These are phyloP conservation scores for Ormyrus pomaceus DNA, from an alignment of 2,888 invertebrate genomes.

Conservation along the genomic window DNA sequence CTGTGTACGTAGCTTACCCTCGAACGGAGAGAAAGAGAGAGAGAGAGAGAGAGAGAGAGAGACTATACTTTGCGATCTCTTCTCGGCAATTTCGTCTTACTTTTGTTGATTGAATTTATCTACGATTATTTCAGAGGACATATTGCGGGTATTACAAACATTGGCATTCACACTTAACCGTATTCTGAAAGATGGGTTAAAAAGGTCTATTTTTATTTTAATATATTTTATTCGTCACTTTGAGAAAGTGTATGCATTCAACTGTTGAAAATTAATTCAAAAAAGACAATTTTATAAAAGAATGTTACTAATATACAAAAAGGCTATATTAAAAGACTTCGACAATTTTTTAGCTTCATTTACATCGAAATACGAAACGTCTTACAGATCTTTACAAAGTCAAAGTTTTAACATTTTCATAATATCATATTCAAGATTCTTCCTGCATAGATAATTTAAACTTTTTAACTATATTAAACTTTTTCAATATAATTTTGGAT, in stretches of 20 bases:
- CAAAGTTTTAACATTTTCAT: not conserved
- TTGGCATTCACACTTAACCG: too few species aligned
- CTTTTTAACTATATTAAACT: not conserved
- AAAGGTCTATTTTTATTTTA: too few species aligned
- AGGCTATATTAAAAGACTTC: not conserved
- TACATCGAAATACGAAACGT: too few species aligned
- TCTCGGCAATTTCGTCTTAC: slow-evolving; percentile 21
- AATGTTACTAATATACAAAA: too few species aligned
- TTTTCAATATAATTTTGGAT: not conserved
- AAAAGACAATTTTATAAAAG: too few species aligned
- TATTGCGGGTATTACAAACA: not conserved
- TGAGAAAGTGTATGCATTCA: too few species aligned
- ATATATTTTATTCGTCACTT: too few species aligned
- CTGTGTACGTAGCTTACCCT: not conserved
- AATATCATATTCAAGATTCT: not conserved
- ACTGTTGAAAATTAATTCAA: too few species aligned
- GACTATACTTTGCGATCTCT: slow-evolving; percentile 1
- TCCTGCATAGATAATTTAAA: not conserved
- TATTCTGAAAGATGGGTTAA: too few species aligned
- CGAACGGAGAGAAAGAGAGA: not conserved
- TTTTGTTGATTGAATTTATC: slow-evolving; percentile 41
- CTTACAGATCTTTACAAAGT: slow-evolving; percentile 5
- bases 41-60: not conserved
- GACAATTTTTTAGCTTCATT: slow-evolving; percentile 8
- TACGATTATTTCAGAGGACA: slow-evolving; percentile 25